Conservation (phyloP, 92 coral and sea anemone genomes). For the Scolanthus callimorphus region DNA sequence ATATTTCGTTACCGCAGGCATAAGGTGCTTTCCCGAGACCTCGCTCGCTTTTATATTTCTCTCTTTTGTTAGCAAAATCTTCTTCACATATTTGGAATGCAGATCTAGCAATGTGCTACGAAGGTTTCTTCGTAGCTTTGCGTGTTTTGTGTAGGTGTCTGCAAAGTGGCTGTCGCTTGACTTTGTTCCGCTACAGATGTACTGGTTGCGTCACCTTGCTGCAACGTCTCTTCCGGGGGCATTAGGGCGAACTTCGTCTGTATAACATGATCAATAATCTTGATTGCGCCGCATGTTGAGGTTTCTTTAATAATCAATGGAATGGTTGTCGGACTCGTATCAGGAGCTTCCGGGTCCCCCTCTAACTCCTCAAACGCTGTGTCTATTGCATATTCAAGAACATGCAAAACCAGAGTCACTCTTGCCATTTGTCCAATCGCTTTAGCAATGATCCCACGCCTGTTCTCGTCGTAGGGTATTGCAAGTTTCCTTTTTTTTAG, state of each 20-base stretch:
- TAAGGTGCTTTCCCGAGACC: too few relatives aligned
- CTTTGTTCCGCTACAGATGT: too few relatives aligned
- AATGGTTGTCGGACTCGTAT: neutral
- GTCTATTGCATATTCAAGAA: slow-evolving; percentile 22
- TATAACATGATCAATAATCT: slow-evolving; percentile 5
- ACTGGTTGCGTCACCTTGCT: too few relatives aligned
- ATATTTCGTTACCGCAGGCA: too few relatives aligned
- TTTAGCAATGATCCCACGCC: slow-evolving; percentile 34
- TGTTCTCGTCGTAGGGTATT: slow-evolving; percentile 21
- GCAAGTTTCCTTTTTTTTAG: slow-evolving; percentile 32
- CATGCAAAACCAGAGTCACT: slow-evolving; percentile 38
- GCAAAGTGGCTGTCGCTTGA: too few relatives aligned
- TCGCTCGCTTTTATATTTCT: too few relatives aligned
- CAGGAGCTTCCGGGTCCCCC: neutral
- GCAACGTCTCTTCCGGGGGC: too few relatives aligned
- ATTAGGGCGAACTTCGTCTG: slow-evolving; percentile 30
- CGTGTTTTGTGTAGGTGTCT: too few relatives aligned
- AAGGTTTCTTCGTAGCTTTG: too few relatives aligned
- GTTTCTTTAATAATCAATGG: neutral
- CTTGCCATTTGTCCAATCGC: slow-evolving; percentile 39
- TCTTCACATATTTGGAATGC: too few relatives aligned
- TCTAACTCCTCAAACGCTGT: slow-evolving; percentile 12
- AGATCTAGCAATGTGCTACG: too few relatives aligned
- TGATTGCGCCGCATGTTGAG: slow-evolving; percentile 4
- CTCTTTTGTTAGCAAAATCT: too few relatives aligned